These are phyloP conservation scores for Porites australiensis DNA, from an alignment of 64 coral and sea anemone species.

Conservation along the genomic window DNA sequence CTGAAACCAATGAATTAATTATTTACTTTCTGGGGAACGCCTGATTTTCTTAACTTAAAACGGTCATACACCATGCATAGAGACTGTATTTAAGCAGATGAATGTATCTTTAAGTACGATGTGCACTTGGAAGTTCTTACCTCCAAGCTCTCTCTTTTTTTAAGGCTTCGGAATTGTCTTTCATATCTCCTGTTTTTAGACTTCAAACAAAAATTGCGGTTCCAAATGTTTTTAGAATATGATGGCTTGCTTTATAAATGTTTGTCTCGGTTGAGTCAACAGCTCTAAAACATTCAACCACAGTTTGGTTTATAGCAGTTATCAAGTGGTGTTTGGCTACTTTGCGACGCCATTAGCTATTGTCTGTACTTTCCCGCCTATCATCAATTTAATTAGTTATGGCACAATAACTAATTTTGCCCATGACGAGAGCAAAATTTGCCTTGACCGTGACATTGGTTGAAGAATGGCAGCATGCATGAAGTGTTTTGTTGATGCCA, in stretches of 20 bases:
- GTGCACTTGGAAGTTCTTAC: no score
- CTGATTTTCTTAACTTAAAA: not conserved
- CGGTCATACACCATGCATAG: no score
- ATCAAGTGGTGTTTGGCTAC: not conserved
- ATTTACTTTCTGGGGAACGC: not conserved
- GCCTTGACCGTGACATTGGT: not conserved
- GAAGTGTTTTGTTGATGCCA: no score
- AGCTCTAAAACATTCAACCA: not conserved
- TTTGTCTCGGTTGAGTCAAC: not conserved
- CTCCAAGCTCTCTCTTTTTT: no score
- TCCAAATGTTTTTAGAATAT: not conserved
- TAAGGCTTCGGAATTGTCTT: no score
- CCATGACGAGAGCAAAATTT: not conserved
- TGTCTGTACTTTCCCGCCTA: not conserved
- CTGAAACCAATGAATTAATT: constrained; percentile 14
- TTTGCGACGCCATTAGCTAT: not conserved
- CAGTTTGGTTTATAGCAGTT: not conserved
- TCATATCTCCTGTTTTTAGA: no score
- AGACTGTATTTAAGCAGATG: no score
- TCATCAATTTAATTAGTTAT: not conserved
- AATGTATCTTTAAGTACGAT: no score
- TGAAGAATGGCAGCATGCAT: no score
- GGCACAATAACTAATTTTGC: no score
- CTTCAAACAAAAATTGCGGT: not conserved
- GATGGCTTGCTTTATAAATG: not conserved